phyloP scores from a whole-genome alignment of 2,888 invertebrate species.

The Stenurella melanura region DNA sequence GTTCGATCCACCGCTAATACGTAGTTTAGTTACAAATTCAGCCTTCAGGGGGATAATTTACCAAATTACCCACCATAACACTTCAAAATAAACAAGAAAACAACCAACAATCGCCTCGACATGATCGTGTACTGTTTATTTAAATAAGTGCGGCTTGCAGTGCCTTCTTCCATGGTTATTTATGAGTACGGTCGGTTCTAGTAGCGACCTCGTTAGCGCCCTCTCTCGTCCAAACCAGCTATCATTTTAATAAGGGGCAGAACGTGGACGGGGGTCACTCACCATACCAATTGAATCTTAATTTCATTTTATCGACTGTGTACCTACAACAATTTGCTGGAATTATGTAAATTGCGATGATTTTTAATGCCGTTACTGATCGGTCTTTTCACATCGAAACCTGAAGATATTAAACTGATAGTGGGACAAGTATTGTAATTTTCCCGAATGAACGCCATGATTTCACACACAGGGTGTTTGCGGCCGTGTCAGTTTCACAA shows the following conservation, averaged over 20 bases:
- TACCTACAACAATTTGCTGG: constrained; percentile 44
- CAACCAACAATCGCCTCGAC: constrained; percentile 70
- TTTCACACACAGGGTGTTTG: constrained; percentile 48
- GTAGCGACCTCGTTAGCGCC: constrained; percentile 61
- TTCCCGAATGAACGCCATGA: constrained; percentile 38
- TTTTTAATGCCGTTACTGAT: constrained; percentile 49
- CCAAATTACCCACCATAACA: constrained; percentile 74
- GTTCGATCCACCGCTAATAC: constrained; percentile 80
- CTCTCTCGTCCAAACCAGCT: constrained; percentile 48
- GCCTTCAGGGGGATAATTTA: constrained; percentile 78
- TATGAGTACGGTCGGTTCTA: constrained; percentile 46
- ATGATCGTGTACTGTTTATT: constrained; percentile 73
- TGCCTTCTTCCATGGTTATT: constrained; percentile 49
- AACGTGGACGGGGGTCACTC: constrained; percentile 56
- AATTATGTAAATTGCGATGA: constrained; percentile 53
- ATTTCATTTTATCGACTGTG: constrained; percentile 47
- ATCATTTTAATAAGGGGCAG: constrained; percentile 56
- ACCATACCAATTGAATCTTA: constrained; percentile 54
- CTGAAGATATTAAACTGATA: constrained; percentile 51
- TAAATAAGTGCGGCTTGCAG: constrained; percentile 67
- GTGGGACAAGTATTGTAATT: constrained; percentile 53
- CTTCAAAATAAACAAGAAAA: constrained; percentile 75
- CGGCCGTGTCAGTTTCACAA: not conserved
- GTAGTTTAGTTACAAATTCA: constrained; percentile 80
- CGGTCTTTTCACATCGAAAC: constrained; percentile 48